Conservation (phyloP, 2,888 invertebrate species). For the Taenaris catops region DNA sequence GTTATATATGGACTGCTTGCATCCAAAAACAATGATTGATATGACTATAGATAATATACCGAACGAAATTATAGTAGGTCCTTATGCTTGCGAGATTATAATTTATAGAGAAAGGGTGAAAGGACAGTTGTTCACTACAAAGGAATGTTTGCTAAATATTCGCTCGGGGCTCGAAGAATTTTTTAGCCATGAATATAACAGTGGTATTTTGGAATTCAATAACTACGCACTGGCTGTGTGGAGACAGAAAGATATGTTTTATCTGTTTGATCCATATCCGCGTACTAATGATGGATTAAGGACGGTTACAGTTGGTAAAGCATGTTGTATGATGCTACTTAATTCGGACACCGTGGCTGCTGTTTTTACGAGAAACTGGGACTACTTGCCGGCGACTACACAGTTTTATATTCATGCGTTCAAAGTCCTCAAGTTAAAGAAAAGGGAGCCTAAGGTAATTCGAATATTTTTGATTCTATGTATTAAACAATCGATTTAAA, state of each 20-base stretch:
- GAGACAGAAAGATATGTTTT: constrained; percentile 82
- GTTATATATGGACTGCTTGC: constrained; percentile 71
- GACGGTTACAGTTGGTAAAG: constrained; percentile 75
- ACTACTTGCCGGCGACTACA: constrained; percentile 60
- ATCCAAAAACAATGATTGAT: constrained; percentile 68
- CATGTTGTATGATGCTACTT: constrained; percentile 82
- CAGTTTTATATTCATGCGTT: constrained; percentile 81
- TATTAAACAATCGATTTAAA: no score
- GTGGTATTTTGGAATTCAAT: constrained; percentile 80
- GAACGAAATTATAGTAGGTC: constrained; percentile 76
- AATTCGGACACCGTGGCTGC: constrained; percentile 78
- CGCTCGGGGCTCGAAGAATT: constrained; percentile 68
- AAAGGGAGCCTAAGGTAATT: constrained; percentile 51
- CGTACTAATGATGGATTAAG: constrained; percentile 77
- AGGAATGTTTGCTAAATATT: constrained; percentile 74
- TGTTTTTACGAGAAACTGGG: constrained; percentile 73
- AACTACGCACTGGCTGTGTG: constrained; percentile 80
- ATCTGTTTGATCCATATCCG: constrained; percentile 83
- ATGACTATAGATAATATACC: constrained; percentile 76
- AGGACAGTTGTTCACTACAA: constrained; percentile 67
- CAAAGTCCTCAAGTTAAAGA: constrained; percentile 77
- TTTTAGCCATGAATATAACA: constrained; percentile 70
- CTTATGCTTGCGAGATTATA: constrained; percentile 78
- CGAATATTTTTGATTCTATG: no score
- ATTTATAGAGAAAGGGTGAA: constrained; percentile 75